Percentiles rank a stretch among this genome's conserved stretches.
These are phyloP conservation scores for Bombus ignitus DNA, from an alignment of 1,140 invertebrate species.

Conservation along the genomic window DNA sequence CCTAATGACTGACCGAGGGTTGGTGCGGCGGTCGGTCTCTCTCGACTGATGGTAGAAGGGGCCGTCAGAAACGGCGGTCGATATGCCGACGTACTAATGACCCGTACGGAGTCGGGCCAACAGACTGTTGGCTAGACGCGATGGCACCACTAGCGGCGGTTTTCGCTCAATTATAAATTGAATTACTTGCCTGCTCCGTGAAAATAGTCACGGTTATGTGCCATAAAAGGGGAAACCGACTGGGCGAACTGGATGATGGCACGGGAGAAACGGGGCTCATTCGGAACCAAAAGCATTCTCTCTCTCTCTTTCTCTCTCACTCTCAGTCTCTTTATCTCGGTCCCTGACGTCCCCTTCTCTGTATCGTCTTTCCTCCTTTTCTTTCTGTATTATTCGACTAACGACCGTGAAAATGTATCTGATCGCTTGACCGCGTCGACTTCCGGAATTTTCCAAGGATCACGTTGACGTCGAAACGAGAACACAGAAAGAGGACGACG, in stretches of 20 bases:
- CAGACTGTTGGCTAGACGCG: constrained; percentile 76
- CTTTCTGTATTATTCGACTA: constrained; percentile 16
- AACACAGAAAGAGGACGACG: neutral
- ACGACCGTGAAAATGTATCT: neutral
- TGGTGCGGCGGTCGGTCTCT: neutral
- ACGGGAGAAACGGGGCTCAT: neutral
- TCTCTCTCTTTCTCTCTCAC: neutral
- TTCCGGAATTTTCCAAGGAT: neutral
- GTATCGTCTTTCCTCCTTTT: neutral
- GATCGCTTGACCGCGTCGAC: constrained; percentile 17
- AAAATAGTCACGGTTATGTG: constrained; percentile 70
- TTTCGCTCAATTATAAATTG: constrained; percentile 76
- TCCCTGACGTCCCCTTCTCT: neutral
- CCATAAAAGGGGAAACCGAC: constrained; percentile 67
- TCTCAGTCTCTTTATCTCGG: constrained; percentile 3
- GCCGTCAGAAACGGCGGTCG: constrained; percentile 72
- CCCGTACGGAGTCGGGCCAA: constrained; percentile 76
- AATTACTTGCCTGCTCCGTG: constrained; percentile 63
- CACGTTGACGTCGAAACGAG: neutral
- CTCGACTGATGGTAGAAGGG: constrained; percentile 1
- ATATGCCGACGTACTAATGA: constrained; percentile 78
- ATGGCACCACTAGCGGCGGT: constrained; percentile 71
- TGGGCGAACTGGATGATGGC: constrained; percentile 32
- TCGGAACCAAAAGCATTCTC: constrained; percentile 21
- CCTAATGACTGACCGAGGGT: constrained; percentile 67